These are phyloP conservation scores for Sebastes glaucus DNA, from an alignment of 2,797 vertebrate genomes.

Conservation along the genomic window DNA sequence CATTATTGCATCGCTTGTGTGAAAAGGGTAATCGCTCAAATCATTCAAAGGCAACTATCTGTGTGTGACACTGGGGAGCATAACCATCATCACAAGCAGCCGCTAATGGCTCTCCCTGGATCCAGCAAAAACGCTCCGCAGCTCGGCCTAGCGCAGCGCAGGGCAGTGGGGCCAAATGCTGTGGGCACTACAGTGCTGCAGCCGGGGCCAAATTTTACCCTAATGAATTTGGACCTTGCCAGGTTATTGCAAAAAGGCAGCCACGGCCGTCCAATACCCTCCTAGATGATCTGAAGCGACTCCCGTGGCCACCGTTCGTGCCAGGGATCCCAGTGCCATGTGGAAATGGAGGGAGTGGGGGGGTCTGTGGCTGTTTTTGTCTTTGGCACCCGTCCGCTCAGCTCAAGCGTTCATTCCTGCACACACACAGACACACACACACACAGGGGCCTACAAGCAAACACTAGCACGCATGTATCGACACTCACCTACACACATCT, in stretches of 20 bases:
- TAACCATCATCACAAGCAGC: constrained; percentile 81
- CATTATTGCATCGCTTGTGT: constrained; percentile 71
- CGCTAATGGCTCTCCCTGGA: constrained; percentile 83
- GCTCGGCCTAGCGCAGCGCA: constrained; percentile 64
- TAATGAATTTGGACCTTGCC: constrained; percentile 84
- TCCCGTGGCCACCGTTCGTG: constrained; percentile 75
- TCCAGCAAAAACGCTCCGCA: constrained; percentile 71
- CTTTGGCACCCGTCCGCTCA: constrained; percentile 68
- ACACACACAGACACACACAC: constrained; percentile 47
- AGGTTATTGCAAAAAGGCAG: constrained; percentile 81
- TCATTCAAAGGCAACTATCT: constrained; percentile 83
- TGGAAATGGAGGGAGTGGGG: constrained; percentile 61
- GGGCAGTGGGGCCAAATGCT: constrained; percentile 80
- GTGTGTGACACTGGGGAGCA: constrained; percentile 79
- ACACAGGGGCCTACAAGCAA: neutral
- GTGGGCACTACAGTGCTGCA: constrained; percentile 75
- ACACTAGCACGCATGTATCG: neutral
- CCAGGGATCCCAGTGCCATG: constrained; percentile 78
- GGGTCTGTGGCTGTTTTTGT: constrained; percentile 65
- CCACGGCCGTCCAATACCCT: constrained; percentile 79
- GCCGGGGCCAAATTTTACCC: constrained; percentile 81
- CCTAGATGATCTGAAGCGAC: constrained; percentile 83
- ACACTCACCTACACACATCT: constrained; percentile 17
- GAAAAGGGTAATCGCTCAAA: constrained; percentile 79
- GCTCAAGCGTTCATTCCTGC: constrained; percentile 71